These are phyloP conservation scores for Trypoxylon attenuatum DNA, from an alignment of 2,888 invertebrate species.

Conservation along the genomic window DNA sequence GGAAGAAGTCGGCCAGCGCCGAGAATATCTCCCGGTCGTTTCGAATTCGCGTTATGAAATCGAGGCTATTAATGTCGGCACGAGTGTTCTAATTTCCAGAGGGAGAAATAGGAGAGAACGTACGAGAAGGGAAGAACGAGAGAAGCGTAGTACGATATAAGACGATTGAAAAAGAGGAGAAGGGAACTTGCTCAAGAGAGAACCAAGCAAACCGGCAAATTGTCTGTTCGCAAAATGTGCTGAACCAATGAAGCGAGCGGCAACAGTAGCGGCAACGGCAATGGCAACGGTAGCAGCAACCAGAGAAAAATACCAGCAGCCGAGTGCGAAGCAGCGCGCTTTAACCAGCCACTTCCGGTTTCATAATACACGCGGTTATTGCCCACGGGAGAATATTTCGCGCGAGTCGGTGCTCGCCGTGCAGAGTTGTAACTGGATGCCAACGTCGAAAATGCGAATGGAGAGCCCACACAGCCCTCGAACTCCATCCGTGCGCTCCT, in stretches of 20 bases:
- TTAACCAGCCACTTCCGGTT: background rate
- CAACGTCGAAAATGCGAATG: no score
- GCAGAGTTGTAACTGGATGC: no score
- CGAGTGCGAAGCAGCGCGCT: background rate
- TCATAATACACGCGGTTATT: conserved; percentile 1
- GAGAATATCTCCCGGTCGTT: conserved; percentile 46
- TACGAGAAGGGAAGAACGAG: background rate
- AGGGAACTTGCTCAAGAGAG: background rate
- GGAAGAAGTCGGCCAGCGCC: conserved; percentile 42
- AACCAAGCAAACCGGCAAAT: background rate
- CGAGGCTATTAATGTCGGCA: conserved; percentile 51
- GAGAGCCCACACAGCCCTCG: no score
- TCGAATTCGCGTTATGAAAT: conserved; percentile 48
- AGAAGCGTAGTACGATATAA: background rate
- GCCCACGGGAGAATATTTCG: background rate
- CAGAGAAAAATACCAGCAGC: background rate
- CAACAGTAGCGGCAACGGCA: background rate
- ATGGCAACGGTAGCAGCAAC: no score
- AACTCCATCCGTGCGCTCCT: background rate
- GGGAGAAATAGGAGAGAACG: background rate
- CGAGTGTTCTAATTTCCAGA: conserved; percentile 45
- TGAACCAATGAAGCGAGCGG: background rate
- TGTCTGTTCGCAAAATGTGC: conserved; percentile 3
- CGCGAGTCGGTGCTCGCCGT: background rate
- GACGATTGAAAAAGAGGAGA: background rate